A percentile compares a stretch with the other conserved stretches of the same genome.
Conservation (phyloP, 2,113 vertebrate genomes). For the Apodemus sylvaticus region DNA sequence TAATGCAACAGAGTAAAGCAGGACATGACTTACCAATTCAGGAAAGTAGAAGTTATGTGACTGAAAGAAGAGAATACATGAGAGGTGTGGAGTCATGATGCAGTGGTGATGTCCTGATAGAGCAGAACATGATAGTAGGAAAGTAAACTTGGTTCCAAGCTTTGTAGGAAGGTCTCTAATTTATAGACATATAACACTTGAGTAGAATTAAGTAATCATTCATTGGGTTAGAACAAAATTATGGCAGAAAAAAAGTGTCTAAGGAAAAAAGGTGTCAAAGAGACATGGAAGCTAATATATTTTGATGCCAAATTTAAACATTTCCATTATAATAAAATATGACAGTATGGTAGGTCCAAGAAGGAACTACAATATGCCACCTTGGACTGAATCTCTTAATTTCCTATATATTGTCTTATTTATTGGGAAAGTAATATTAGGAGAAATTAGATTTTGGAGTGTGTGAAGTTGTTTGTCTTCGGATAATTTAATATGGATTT, state of each 20-base stretch:
- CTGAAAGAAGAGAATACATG: not conserved
- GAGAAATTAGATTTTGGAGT: not conserved
- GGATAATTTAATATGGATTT: not conserved
- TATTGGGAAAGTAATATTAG: not conserved
- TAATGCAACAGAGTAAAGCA: no score
- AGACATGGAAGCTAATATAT: not conserved
- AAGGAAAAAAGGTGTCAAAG: no score
- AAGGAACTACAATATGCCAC: not conserved
- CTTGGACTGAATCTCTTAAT: not conserved
- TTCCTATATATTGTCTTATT: not conserved
- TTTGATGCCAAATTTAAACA: not conserved
- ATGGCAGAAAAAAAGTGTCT: not conserved
- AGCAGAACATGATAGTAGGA: not conserved
- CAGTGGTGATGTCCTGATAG: not conserved
- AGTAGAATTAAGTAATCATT: not conserved
- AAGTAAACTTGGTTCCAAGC: not conserved
- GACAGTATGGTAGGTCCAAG: no score
- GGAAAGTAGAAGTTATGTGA: no score
- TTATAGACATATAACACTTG: not conserved
- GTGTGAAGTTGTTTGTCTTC: not conserved
- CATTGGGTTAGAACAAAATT: not conserved
- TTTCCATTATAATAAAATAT: not conserved
- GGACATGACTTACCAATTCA: no score
- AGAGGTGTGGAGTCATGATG: not conserved
- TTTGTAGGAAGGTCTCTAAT: not conserved